Evolutionary conservation across 2,888 invertebrate species (phyloP).

Genomic region (Sympetrum striolatum): DNA sequence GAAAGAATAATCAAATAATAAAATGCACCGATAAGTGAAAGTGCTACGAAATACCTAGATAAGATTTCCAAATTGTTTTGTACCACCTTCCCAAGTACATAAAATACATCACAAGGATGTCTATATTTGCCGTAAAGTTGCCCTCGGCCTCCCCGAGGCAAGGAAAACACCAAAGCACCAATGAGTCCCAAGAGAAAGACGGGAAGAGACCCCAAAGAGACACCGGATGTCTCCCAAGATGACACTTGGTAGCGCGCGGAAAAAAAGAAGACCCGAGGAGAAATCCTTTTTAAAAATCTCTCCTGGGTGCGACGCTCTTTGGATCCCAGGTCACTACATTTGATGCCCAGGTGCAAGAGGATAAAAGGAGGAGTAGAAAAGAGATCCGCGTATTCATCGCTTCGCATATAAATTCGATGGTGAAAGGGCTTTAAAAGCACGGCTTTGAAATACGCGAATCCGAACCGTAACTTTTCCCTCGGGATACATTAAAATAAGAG

Average conservation of each 20-base stretch:
- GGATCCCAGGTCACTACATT: background rate
- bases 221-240: background rate
- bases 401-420: background rate
- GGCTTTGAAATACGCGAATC: background rate
- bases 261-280: background rate
- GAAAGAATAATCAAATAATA: no score
- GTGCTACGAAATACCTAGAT: no score
- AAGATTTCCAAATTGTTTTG: no score
- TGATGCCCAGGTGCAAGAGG: conserved; percentile 23
- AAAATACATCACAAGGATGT: no score
- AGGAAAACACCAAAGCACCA: no score
- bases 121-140: no score
- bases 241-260: background rate
- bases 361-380: background rate
- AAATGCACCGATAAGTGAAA: no score
- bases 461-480: background rate
- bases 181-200: background rate
- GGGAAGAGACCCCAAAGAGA: background rate
- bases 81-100: no score
- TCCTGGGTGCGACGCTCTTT: background rate
- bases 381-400: background rate
- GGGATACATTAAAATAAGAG: background rate
- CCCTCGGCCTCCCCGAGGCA: no score
- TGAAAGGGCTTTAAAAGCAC: background rate
- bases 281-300: background rate